These are phyloP conservation scores for Astyanax mexicanus DNA, from an alignment of 2,797 vertebrate genomes.

Conservation along the genomic window DNA sequence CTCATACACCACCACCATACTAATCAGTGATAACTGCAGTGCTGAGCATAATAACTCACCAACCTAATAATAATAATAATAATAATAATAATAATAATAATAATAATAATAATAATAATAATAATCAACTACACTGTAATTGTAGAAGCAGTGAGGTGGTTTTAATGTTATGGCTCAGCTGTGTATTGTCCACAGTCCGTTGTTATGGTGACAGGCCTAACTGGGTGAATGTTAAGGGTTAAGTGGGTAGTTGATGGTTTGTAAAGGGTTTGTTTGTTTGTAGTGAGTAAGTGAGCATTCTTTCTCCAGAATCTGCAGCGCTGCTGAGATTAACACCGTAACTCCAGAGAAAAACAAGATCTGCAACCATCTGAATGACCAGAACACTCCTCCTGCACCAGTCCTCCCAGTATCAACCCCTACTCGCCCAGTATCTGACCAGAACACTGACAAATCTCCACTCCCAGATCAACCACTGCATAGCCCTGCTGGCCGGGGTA, in stretches of 20 bases:
- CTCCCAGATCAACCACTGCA: slow-evolving; percentile 41
- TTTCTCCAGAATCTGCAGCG: neutral
- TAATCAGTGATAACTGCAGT: too few relatives aligned
- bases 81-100: too few relatives aligned
- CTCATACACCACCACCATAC: too few relatives aligned
- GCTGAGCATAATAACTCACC: too few relatives aligned
- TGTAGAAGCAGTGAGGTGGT: too few relatives aligned
- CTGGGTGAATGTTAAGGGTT: neutral
- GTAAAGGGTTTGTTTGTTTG: neutral
- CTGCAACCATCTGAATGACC: slow-evolving; percentile 3
- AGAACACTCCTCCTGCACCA: slow-evolving; percentile 36
- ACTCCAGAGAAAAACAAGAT: slow-evolving; percentile 22
- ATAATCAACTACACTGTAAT: too few relatives aligned
- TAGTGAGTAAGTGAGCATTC: neutral
- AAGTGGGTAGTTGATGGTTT: neutral
- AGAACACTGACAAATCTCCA: slow-evolving; percentile 27
- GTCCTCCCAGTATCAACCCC: slow-evolving; percentile 39
- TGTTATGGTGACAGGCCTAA: too few relatives aligned
- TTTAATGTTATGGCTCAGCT: too few relatives aligned
- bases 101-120: too few relatives aligned
- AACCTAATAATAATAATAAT: too few relatives aligned
- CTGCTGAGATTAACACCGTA: neutral
- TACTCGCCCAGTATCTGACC: slow-evolving; percentile 33
- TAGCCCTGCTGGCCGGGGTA: slow-evolving; percentile 31
- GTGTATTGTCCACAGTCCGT: too few relatives aligned